Evolutionary conservation across 2,113 vertebrate genomes (phyloP), one percentile per base, ranked within the genome.

Genomic region (Eclectus roratus): DNA sequence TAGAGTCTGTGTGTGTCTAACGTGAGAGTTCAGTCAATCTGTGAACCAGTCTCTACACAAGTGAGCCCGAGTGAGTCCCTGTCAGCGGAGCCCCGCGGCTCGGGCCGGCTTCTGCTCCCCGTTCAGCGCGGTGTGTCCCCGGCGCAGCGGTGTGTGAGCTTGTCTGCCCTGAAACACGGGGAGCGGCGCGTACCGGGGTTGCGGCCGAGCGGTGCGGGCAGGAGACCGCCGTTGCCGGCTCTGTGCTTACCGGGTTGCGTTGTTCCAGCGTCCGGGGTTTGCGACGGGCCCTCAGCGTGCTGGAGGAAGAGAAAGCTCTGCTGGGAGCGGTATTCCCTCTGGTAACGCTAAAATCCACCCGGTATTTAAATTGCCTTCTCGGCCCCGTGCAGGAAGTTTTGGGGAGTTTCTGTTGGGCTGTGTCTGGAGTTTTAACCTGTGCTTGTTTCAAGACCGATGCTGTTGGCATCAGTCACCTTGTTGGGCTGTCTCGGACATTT

Each of bases 261-360:
- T 23, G 19, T 56, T 14, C 3, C 29, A 11, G 52, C 13, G 29
- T 5, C 31, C 3, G 60, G 24, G 33, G 52, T 11, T 29, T 29
- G 82, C 12, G 2, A 24, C 11, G 13, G 43, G 41, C 35, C 0
- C 31, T 25, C 6, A 6, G 24, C 2, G 43, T 14, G 47, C 70
- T 15, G 50, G 1, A 1, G 35, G 68, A 2, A 17, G 31, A 29
- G 21, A 1, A 1, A 9, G 16, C 53, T 72, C 49, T 10, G 64
- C 63, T 24, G 68, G 49, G 13, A 7, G 37, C 4, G 44, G 0
- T 3, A 0, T 27, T 58, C 21, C 3, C 25, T 46, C 6, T 4
- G 18, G 0, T 2, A 2, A 3, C 17, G 1, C 46, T 21, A 5
- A 8, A 24, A 3, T 1, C 2, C 31, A 4, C 6, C 37, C 2